phyloP scores from a whole-genome alignment of 2,113 vertebrate genomes.

The Cyanoderma ruficeps region DNA sequence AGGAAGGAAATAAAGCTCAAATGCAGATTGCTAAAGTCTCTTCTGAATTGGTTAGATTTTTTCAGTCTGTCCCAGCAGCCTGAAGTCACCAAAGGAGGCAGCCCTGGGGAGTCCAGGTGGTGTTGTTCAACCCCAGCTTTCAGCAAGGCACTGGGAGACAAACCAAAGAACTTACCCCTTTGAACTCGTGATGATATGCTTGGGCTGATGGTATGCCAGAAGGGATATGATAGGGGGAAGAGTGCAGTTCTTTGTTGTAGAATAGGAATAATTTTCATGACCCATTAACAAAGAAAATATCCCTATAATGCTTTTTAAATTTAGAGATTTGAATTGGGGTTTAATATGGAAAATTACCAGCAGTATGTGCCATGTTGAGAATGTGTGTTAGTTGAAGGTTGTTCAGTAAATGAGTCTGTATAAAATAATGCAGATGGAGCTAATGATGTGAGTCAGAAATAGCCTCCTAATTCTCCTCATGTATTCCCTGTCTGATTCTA shows the following conservation, averaged over 20 bases:
- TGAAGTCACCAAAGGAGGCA: neutral
- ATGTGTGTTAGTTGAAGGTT: neutral
- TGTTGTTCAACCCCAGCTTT: neutral
- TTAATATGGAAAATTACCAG: neutral
- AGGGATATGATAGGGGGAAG: neutral
- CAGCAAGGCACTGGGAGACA: neutral
- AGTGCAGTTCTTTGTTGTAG: neutral
- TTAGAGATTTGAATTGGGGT: neutral
- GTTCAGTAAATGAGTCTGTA: neutral
- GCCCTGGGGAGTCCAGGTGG: neutral
- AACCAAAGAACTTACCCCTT: neutral
- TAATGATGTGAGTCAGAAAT: conserved; percentile 29
- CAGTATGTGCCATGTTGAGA: neutral
- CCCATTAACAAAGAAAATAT: neutral
- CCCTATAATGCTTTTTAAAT: neutral
- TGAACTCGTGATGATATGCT: neutral
- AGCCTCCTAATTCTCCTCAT: neutral
- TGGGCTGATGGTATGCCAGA: neutral
- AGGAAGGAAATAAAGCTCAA: neutral
- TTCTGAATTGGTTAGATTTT: neutral
- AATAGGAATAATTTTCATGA: neutral
- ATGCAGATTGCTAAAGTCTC: neutral
- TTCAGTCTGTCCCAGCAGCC: neutral
- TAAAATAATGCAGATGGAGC: conserved; percentile 32
- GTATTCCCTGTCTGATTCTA: neutral